These are phyloP conservation scores for Pachyuromys duprasi DNA, from an alignment of 2,797 vertebrate species.

Conservation along the genomic window DNA sequence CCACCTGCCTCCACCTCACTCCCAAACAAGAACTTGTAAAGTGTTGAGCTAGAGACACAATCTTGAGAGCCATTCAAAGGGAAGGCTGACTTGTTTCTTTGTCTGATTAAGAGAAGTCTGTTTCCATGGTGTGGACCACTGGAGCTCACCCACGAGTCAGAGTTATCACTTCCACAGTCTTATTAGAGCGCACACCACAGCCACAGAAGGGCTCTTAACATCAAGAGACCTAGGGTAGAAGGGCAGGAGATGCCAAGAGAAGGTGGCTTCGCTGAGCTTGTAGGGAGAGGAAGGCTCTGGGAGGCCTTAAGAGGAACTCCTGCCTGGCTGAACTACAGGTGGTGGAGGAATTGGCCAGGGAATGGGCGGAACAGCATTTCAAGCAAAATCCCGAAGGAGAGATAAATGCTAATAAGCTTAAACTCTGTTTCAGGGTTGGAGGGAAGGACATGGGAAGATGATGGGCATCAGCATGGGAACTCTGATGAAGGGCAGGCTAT, in stretches of 20 bases:
- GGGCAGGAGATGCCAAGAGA: not conserved
- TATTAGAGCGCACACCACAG: not conserved
- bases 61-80: not conserved
- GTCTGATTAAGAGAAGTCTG: not conserved
- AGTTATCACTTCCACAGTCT: not conserved
- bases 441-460: not conserved
- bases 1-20: not conserved
- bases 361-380: not conserved
- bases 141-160: not conserved
- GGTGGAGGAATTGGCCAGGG: not conserved
- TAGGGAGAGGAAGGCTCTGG: not conserved
- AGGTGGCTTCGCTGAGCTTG: not conserved
- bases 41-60: not conserved
- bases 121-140: not conserved
- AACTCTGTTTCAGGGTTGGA: not conserved
- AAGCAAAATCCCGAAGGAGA: not conserved
- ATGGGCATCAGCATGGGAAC: not conserved
- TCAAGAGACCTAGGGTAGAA: not conserved
- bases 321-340: not conserved
- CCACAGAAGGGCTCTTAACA: not conserved
- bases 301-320: not conserved
- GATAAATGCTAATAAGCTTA: not conserved
- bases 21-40: not conserved
- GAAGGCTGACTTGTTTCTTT: not conserved
- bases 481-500: not conserved